Conservation (phyloP, 2,113 vertebrate species). For the Notechis scutatus region DNA sequence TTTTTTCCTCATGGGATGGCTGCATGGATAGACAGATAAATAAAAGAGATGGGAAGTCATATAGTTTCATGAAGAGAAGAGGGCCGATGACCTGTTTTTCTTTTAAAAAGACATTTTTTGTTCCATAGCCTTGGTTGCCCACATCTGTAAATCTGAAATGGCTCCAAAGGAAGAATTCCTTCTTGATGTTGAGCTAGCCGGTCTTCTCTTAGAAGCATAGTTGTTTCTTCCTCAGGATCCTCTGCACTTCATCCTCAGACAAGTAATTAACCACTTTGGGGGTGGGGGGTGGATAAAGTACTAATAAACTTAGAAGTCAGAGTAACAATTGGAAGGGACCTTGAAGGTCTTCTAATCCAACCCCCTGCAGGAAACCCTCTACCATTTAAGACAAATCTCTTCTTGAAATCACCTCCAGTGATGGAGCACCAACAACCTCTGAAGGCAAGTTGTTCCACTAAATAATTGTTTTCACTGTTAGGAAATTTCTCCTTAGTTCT, state of each 20-base stretch:
- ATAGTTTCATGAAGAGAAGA: neutral
- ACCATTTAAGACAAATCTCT: no score
- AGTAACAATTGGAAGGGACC: no score
- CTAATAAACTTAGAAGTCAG: neutral
- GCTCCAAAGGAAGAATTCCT: neutral
- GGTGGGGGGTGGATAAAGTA: neutral
- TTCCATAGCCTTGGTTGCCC: neutral
- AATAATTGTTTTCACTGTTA: neutral
- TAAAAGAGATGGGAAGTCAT: neutral
- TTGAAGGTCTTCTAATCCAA: no score
- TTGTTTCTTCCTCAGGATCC: neutral
- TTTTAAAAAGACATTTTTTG: neutral
- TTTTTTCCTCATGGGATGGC: neutral
- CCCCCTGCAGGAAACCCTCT: no score
- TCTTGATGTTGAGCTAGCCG: neutral
- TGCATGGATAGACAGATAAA: neutral
- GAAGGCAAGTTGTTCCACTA: neutral
- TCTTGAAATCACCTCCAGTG: no score
- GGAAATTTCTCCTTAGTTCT: neutral
- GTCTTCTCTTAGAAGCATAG: neutral
- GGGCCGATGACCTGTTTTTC: neutral
- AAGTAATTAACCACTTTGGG: neutral
- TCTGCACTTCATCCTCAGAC: neutral
- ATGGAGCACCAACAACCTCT: neutral
- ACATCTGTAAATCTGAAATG: neutral